Evolutionary conservation across 2,113 vertebrate species (phyloP).

Genomic region (Odontesthes bonariensis): DNA sequence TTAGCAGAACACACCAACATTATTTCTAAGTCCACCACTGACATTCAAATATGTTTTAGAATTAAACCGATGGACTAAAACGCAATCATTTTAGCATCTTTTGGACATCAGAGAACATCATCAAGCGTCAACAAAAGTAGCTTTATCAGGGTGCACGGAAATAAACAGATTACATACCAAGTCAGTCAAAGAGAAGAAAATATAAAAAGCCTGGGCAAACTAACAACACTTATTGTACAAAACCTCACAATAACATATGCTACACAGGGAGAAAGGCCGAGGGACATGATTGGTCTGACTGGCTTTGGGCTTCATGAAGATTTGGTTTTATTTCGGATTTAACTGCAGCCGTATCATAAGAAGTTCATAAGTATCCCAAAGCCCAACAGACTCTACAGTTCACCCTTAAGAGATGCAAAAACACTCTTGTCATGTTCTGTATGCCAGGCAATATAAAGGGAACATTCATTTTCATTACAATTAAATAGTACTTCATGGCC

Average conservation of each 20-base stretch:
- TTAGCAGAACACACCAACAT: constrained; percentile 2
- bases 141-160: not conserved
- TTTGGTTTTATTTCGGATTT: too few species aligned
- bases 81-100: not conserved
- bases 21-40: too few species aligned
- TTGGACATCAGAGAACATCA: not conserved
- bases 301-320: not conserved
- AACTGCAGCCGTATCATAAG: too few species aligned
- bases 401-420: too few species aligned
- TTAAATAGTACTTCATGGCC: too few species aligned
- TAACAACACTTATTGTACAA: not conserved
- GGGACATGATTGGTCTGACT: too few species aligned
- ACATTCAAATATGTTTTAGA: not conserved
- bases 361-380: too few species aligned
- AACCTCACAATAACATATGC: not conserved
- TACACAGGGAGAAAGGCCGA: not conserved
- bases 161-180: not conserved
- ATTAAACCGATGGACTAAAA: not conserved
- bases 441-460: too few species aligned
- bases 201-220: not conserved
- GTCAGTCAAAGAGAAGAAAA: not conserved
- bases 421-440: too few species aligned
- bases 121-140: not conserved
- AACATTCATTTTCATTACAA: too few species aligned
- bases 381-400: too few species aligned